Evolutionary conservation across 30 jellyfish, hydroid and myxozoan genomes (phyloP), one percentile per base, ranked within the genome.

Genomic region (Catostylus mosaicus): DNA sequence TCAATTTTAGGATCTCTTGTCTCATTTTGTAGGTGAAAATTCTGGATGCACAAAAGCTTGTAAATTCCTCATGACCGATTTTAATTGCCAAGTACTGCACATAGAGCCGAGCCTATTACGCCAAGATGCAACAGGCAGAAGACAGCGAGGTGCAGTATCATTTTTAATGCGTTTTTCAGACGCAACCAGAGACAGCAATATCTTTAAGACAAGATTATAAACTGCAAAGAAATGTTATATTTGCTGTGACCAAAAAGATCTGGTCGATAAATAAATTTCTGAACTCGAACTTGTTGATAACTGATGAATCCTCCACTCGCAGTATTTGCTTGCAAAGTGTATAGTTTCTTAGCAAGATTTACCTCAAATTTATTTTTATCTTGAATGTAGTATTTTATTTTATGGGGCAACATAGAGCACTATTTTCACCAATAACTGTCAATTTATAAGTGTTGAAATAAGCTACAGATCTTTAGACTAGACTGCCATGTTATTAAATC

Each of bases 41-140:
- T n/a, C 26, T 65, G 47, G 90, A 80, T 50, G 84, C 90, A 12
- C 67, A 64, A 36, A 80, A 80, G 66, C 31, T 80, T 26, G 56
- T 69, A 48, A 27, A 48, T 18, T 43, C 90, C 34, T 80, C 90
- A 11, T 80, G 90, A 80, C 75, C 29, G 19, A 23, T 59, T 59
- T 24, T 6, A 59, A 6, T 5, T 27, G 20, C 11, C 38, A 59
- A 59, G 38, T 37, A 16, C 38, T 59, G n/a, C 38, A 59, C 71
- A 59, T 59, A 22, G 38, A 59, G 71, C 12, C 71, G 19, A n/a
- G n/a, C 20, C 36, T 59, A 18, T 18, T 2, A 59, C 71, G n/a
- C 71, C n/a, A n/a, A 18, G 1, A 18, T 23, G 11, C 71, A 59
- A 26, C 11, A 2, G 38, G 71, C 11, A 59, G 26, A 52, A 37